phyloP scores from a whole-genome alignment of 2,888 invertebrate species.

The Ichneumon xanthorius region DNA sequence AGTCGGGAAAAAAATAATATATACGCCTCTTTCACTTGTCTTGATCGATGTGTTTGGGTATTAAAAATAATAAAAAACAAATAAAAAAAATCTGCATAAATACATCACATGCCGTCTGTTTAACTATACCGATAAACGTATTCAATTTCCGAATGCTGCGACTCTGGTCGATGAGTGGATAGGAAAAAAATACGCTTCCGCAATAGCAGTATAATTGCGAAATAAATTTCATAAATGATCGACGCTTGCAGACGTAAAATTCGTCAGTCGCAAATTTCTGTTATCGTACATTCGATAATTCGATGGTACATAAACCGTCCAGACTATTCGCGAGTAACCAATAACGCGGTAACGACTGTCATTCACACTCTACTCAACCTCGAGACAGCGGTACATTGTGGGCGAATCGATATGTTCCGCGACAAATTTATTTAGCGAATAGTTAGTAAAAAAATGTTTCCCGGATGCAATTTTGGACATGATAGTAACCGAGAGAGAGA shows the following conservation, averaged over 20 bases:
- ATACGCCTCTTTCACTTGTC: too few species aligned
- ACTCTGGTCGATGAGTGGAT: background rate
- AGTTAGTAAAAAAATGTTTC: too few species aligned
- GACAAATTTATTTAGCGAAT: too few species aligned
- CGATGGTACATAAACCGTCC: constrained; percentile 1
- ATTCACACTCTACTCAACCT: background rate
- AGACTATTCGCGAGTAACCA: background rate
- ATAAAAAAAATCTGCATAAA: background rate
- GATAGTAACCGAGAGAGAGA: background rate
- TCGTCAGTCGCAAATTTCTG: background rate
- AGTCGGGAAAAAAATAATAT: too few species aligned
- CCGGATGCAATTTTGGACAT: too few species aligned
- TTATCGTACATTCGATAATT: background rate
- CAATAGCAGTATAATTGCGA: background rate
- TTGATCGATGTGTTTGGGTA: too few species aligned
- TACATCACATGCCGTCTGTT: background rate
- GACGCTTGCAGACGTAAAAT: background rate
- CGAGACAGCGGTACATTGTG: background rate
- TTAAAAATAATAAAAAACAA: background rate
- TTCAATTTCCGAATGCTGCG: background rate
- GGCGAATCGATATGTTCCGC: too few species aligned
- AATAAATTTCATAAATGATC: background rate
- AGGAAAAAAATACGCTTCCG: too few species aligned
- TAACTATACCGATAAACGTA: background rate
- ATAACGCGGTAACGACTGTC: background rate